Evolutionary conservation across 2,113 vertebrate genomes (phyloP).

Genomic region (Lonchura striata): DNA sequence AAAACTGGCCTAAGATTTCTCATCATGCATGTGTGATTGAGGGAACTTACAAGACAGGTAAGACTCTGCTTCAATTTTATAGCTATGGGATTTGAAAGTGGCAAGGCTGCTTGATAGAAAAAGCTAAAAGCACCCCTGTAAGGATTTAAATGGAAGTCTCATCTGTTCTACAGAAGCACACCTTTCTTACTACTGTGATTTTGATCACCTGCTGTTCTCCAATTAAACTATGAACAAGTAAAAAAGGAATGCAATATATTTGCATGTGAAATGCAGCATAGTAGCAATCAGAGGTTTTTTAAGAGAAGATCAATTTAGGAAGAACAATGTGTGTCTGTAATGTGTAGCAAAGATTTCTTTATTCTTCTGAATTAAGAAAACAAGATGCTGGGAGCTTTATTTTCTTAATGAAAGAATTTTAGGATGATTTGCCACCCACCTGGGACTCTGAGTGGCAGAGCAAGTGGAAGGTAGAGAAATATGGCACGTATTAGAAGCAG

Average conservation of each 20-base stretch:
- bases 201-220: slow-evolving; percentile 60
- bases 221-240: slow-evolving; percentile 37
- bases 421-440: neutral
- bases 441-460: neutral
- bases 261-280: neutral
- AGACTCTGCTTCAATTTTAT: neutral
- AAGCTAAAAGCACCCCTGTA: slow-evolving; percentile 16
- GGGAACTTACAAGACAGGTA: neutral
- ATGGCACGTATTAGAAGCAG: neutral
- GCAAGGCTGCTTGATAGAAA: neutral
- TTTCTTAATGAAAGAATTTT: slow-evolving; percentile 27
- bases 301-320: slow-evolving; percentile 15
- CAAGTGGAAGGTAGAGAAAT: neutral
- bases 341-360: neutral
- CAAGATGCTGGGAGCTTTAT: neutral
- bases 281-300: neutral
- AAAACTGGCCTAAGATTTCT: neutral
- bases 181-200: slow-evolving; percentile 37
- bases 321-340: neutral
- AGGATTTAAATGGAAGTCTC: slow-evolving; percentile 22
- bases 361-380: slow-evolving; percentile 4
- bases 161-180: slow-evolving; percentile 28
- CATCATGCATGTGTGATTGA: neutral
- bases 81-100: neutral
- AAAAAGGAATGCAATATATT: slow-evolving; percentile 23